phyloP scores from a whole-genome alignment of 2,113 vertebrate species.

The Pterophyllum scalare region DNA sequence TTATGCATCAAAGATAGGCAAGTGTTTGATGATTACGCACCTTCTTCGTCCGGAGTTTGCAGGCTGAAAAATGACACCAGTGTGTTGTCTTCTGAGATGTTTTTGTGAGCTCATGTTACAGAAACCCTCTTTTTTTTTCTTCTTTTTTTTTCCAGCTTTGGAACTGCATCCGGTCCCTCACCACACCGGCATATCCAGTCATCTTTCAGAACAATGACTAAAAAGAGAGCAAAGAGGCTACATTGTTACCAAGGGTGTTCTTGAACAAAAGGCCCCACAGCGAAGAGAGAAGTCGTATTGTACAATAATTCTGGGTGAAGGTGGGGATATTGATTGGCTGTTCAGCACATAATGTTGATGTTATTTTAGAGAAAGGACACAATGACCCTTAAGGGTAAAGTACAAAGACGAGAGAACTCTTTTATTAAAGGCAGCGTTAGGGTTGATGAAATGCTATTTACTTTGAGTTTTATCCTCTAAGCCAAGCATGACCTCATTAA shows the following conservation, averaged over 20 bases:
- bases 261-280: not conserved
- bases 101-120: constrained; percentile 52
- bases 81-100: constrained; percentile 48
- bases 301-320: constrained; percentile 3
- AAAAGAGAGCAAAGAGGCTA: constrained; percentile 2
- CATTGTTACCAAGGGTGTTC: not conserved
- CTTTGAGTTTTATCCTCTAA: not conserved
- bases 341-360: not conserved
- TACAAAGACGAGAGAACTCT: not conserved
- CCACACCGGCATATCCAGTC: constrained; percentile 17
- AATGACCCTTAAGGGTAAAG: constrained; percentile 4
- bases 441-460: not conserved
- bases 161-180: not conserved
- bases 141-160: not conserved
- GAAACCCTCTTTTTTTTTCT: constrained; percentile 9
- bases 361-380: constrained; percentile 4
- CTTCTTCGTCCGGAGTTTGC: constrained; percentile 36
- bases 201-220: not conserved
- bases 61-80: constrained; percentile 53
- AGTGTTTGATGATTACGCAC: constrained; percentile 56
- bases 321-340: not conserved
- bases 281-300: not conserved
- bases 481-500: not conserved
- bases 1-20: constrained; percentile 69
- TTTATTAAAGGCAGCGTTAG: not conserved